Conservation (phyloP, 2,797 vertebrate species). For the Phoebastria nigripes region DNA sequence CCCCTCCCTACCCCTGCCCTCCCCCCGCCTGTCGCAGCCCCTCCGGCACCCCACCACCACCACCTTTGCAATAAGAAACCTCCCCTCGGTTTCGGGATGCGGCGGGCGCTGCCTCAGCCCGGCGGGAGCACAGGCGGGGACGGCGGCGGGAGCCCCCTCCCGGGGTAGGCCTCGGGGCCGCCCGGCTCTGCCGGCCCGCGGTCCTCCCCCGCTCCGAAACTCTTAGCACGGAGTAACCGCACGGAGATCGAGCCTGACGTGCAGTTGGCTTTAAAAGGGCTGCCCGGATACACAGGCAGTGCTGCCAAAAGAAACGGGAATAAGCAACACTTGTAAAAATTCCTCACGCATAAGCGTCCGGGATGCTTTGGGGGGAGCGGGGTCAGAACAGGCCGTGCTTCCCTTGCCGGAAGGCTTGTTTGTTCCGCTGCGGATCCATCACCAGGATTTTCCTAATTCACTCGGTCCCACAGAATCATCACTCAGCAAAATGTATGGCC, state of each 20-base stretch:
- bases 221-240: background rate
- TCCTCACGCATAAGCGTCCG: background rate
- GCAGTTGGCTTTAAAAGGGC: background rate
- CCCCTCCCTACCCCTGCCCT: background rate
- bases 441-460: background rate
- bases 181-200: background rate
- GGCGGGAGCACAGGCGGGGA: background rate
- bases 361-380: background rate
- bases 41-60: background rate
- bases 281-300: background rate
- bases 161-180: too few relatives aligned
- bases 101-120: background rate
- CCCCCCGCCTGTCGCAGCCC: background rate
- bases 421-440: background rate
- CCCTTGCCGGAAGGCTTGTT: background rate
- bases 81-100: background rate
- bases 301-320: background rate
- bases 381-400: background rate
- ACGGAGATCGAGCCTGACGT: background rate
- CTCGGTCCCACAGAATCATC: background rate
- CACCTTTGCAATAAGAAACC: background rate
- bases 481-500: background rate
- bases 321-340: background rate
- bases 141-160: background rate
- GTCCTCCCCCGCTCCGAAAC: background rate